Evolutionary conservation across 2,797 vertebrate genomes (phyloP).

Genomic region (Cryptoblepharus egeriae): DNA sequence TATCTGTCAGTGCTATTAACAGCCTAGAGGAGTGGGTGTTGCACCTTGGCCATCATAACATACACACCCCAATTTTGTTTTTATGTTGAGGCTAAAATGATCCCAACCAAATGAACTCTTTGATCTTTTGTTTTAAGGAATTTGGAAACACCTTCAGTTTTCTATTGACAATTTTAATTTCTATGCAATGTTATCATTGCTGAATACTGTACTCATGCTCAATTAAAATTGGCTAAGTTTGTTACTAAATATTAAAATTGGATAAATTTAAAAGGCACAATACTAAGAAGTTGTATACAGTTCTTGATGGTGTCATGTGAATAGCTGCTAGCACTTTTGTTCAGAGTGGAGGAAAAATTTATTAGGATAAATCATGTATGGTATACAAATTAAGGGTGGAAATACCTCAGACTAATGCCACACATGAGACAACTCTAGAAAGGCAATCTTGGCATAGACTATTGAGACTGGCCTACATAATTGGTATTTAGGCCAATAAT

Average conservation of each 20-base stretch:
- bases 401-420: neutral
- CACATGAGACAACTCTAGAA: neutral
- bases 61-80: too few species aligned
- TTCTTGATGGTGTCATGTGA: neutral
- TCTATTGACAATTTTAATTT: neutral
- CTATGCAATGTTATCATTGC: too few species aligned
- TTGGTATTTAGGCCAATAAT: constrained; percentile 26
- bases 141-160: neutral
- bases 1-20: neutral
- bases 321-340: neutral
- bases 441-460: constrained; percentile 16
- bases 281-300: neutral
- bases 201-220: neutral
- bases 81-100: neutral
- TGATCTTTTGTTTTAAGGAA: neutral
- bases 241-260: neutral
- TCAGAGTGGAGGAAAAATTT: neutral
- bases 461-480: constrained; percentile 2
- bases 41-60: neutral
- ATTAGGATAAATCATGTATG: neutral
- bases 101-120: neutral
- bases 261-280: neutral
- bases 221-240: neutral
- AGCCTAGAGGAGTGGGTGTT: neutral
- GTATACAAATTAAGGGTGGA: neutral